These are phyloP conservation scores for Aromia moschata DNA, from an alignment of 2,888 invertebrate genomes.

Conservation along the genomic window DNA sequence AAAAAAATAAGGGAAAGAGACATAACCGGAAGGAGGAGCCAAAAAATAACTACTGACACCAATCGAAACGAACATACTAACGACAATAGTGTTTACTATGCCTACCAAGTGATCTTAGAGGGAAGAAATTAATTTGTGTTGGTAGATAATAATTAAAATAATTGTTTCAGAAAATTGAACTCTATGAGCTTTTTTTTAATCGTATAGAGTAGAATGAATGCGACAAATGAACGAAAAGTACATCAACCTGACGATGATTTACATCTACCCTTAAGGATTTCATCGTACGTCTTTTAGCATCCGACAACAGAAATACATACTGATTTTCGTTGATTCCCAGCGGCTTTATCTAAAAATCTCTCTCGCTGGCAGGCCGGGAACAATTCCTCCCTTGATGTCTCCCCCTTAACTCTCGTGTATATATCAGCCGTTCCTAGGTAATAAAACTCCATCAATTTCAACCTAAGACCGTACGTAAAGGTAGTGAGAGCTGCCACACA, in stretches of 20 bases:
- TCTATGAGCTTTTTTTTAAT: too few species aligned
- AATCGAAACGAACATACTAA: too few species aligned
- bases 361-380: conserved; percentile 20
- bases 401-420: conserved; percentile 25
- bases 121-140: too few species aligned
- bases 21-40: too few species aligned
- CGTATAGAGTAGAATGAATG: too few species aligned
- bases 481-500: conserved; percentile 48
- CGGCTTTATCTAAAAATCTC: conserved; percentile 24
- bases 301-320: conserved; percentile 19
- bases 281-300: conserved; percentile 18
- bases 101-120: too few species aligned
- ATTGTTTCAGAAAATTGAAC: too few species aligned
- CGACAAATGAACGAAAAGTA: too few species aligned
- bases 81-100: too few species aligned
- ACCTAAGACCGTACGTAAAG: conserved; percentile 22
- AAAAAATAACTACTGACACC: too few species aligned
- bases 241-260: background rate
- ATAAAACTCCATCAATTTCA: conserved; percentile 34
- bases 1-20: too few species aligned
- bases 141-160: too few species aligned
- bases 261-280: conserved; percentile 5
- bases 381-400: conserved; percentile 28
- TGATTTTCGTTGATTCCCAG: conserved; percentile 11
- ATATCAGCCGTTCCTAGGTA: conserved; percentile 28